Conservation (phyloP, 1,140 invertebrate species). For the Gryllus bimaculatus region DNA sequence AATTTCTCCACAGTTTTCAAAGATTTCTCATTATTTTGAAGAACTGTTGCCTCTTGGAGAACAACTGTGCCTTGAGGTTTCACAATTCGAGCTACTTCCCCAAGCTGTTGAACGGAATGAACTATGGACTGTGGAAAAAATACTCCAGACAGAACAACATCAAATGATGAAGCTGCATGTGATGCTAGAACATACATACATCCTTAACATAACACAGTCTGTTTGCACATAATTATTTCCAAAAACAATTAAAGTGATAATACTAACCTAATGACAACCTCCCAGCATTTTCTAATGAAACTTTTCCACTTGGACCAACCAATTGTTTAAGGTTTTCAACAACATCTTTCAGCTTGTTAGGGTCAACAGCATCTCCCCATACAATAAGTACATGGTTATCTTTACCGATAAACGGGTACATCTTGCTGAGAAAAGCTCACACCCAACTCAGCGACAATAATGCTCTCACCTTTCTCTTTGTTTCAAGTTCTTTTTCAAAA, state of each 20-base stretch:
- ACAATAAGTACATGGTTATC: constrained; percentile 1
- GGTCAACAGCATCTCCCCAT: neutral
- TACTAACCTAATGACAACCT: constrained; percentile 6
- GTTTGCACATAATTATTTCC: neutral
- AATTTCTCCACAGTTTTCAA: constrained; percentile 30
- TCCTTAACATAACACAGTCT: neutral
- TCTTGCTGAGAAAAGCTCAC: neutral
- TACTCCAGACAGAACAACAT: constrained; percentile 47
- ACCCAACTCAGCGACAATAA: no score
- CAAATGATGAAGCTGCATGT: constrained; percentile 42
- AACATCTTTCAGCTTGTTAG: neutral
- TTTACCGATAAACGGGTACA: neutral
- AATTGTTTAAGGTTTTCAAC: neutral
- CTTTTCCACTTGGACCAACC: neutral
- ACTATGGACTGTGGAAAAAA: constrained; percentile 33
- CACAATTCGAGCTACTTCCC: constrained; percentile 43
- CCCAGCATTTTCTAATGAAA: constrained; percentile 6
- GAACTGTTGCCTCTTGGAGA: constrained; percentile 26
- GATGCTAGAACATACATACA: constrained; percentile 34
- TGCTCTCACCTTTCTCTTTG: no score
- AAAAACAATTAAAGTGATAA: neutral
- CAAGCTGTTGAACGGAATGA: constrained; percentile 40
- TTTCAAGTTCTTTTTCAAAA: no score
- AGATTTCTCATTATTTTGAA: constrained; percentile 29
- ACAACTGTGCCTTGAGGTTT: constrained; percentile 44